Conservation (phyloP, 2,888 invertebrate species). For the Eurytoma adleriae region DNA sequence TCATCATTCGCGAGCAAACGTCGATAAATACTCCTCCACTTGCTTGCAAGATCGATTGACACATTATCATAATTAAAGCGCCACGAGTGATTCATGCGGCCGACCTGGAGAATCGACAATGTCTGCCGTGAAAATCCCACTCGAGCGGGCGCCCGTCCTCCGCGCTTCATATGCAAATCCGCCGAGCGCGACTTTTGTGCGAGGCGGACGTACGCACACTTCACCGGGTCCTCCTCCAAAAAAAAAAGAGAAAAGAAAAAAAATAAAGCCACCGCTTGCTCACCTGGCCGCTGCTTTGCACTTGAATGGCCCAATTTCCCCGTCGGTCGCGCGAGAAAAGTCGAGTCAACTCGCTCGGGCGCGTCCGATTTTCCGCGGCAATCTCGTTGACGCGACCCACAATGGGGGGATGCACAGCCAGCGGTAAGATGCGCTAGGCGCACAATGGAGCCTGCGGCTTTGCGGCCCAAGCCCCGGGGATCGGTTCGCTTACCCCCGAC, state of each 20-base stretch:
- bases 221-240: not conserved
- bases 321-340: not conserved
- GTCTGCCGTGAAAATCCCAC: constrained; percentile 18
- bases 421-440: no score
- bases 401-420: not conserved
- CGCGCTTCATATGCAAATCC: constrained; percentile 30
- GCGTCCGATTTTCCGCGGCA: constrained; percentile 2
- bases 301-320: constrained; percentile 18
- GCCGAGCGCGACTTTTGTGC: not conserved
- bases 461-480: no score
- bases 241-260: not conserved
- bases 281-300: constrained; percentile 9
- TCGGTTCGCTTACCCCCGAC: no score
- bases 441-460: no score
- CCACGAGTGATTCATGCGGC: constrained; percentile 19
- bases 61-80: constrained; percentile 23
- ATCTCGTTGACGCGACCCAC: constrained; percentile 32
- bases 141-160: not conserved
- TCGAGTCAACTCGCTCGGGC: no score
- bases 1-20: not conserved
- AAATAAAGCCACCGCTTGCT: not conserved
- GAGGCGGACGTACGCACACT: not conserved
- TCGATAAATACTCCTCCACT: not conserved
- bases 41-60: constrained; percentile 4
- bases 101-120: constrained; percentile 13